These are phyloP conservation scores for Perdita meconis DNA, from an alignment of 2,888 invertebrate genomes.

Conservation along the genomic window DNA sequence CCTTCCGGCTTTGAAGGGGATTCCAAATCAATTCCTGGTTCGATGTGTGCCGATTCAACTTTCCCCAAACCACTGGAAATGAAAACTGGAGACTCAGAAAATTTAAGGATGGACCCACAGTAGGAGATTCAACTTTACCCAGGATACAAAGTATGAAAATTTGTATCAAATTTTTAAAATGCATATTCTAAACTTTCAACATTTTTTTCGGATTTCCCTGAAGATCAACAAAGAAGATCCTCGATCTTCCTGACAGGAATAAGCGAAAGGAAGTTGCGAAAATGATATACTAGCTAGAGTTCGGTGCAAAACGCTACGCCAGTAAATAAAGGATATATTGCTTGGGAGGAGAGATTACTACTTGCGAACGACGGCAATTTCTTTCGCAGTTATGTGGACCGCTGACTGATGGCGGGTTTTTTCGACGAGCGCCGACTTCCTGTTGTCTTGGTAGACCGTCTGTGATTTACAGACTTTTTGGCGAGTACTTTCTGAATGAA, in stretches of 20 bases:
- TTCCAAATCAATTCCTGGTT: not conserved
- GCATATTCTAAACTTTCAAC: too few species aligned
- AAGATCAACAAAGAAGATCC: too few species aligned
- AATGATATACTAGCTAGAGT: conserved; percentile 52
- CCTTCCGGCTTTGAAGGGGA: not conserved
- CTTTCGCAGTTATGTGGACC: conserved; percentile 70
- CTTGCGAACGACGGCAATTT: conserved; percentile 67
- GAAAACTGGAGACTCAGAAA: too few species aligned
- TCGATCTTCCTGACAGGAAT: conserved; percentile 26
- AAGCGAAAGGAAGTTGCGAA: conserved; percentile 49
- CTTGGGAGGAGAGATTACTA: conserved; percentile 63
- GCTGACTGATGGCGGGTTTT: conserved; percentile 59
- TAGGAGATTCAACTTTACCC: too few species aligned
- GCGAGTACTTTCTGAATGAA: not conserved
- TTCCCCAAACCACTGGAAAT: too few species aligned
- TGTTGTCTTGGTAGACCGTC: conserved; percentile 23
- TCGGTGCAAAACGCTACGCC: conserved; percentile 60
- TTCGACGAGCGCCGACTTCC: conserved; percentile 63
- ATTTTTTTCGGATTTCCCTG: too few species aligned
- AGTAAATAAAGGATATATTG: conserved; percentile 70
- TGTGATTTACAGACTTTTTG: conserved; percentile 24
- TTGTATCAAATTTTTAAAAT: too few species aligned
- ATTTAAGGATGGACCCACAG: too few species aligned
- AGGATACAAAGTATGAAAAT: too few species aligned
- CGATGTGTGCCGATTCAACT: too few species aligned